Percentiles rank a stretch among this genome's conserved stretches.
Conservation (phyloP, 23 tunicate genomes). For the Oikopleura albicans region DNA sequence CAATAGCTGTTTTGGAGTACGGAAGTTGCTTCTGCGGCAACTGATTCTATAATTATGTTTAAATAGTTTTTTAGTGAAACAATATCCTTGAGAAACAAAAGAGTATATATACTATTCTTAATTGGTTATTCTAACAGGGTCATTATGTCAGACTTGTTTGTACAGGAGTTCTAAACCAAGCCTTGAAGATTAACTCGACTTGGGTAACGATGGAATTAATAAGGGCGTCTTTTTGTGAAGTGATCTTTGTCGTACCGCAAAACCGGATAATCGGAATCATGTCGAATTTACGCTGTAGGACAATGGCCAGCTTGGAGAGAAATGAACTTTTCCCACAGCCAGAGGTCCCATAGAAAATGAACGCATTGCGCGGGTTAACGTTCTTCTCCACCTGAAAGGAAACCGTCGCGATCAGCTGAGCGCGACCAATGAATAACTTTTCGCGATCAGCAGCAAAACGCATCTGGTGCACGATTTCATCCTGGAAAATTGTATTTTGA, state of each 20-base stretch:
- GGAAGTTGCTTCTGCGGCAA: no score
- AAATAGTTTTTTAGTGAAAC: no score
- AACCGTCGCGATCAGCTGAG: background rate
- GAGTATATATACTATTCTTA: no score
- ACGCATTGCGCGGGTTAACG: background rate
- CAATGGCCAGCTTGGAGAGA: background rate
- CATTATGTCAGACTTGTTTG: no score
- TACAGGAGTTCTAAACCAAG: no score
- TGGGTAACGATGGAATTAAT: background rate
- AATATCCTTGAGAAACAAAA: no score
- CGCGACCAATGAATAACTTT: background rate
- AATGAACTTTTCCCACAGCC: background rate
- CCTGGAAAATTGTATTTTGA: background rate
- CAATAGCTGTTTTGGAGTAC: no score
- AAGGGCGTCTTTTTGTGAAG: background rate
- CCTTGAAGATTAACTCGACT: background rate
- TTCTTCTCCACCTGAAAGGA: background rate
- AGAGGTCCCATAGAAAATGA: background rate
- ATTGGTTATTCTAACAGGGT: no score
- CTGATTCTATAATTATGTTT: no score
- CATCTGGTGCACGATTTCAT: background rate
- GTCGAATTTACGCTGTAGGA: background rate
- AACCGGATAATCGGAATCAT: background rate
- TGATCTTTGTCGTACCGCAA: background rate
- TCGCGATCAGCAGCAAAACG: background rate